Evolutionary conservation across 2,888 invertebrate genomes (phyloP).

Genomic region (Drosophila multiciliata): DNA sequence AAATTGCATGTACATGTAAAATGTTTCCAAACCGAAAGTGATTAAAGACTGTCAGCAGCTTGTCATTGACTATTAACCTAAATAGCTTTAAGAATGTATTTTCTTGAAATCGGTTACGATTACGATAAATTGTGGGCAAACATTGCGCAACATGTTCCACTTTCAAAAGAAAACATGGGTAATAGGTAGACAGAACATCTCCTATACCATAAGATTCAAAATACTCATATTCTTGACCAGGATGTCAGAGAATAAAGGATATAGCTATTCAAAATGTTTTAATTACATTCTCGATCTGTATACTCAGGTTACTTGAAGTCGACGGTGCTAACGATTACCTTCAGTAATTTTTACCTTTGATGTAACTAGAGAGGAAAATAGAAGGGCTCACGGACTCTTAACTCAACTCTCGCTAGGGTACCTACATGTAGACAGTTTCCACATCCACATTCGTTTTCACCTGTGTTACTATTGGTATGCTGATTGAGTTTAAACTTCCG

Average conservation of each 20-base stretch:
- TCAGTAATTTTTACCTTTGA: neutral
- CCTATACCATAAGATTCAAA: neutral
- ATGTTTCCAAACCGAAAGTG: neutral
- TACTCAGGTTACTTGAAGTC: neutral
- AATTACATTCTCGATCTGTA: neutral
- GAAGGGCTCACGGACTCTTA: slow-evolving; percentile 6
- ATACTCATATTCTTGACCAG: neutral
- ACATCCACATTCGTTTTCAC: slow-evolving; percentile 26
- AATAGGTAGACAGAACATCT: neutral
- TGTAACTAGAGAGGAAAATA: neutral
- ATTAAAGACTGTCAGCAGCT: neutral
- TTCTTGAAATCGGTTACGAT: neutral
- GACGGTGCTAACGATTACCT: neutral
- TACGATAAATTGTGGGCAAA: neutral
- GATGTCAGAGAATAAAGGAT: neutral
- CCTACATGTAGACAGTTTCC: slow-evolving; percentile 7
- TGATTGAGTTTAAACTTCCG: slow-evolving; percentile 63
- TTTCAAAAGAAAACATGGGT: neutral
- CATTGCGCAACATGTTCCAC: no score
- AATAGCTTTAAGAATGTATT: neutral
- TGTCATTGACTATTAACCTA: neutral
- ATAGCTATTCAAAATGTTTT: neutral
- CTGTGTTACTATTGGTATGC: slow-evolving; percentile 32
- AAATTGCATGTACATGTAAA: no score
- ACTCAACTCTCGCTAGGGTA: slow-evolving; percentile 15